phyloP scores from a whole-genome alignment of 2,797 vertebrate genomes.

The Alosa sapidissima region DNA sequence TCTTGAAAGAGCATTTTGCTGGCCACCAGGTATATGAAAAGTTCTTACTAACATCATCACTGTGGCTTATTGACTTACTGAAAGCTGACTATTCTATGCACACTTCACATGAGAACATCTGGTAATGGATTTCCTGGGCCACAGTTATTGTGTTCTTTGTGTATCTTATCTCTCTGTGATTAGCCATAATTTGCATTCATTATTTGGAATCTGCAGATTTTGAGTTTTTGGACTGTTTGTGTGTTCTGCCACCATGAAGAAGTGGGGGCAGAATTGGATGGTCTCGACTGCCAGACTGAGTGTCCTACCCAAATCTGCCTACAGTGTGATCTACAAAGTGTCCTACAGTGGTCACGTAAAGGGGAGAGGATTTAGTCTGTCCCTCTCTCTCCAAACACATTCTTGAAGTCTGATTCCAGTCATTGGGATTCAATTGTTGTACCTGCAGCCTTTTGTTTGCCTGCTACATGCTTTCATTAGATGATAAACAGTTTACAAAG shows the following conservation, averaged over 20 bases:
- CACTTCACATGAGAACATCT: neutral
- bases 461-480: neutral
- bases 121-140: slow-evolving; percentile 6
- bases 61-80: neutral
- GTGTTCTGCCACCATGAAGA: neutral
- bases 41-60: neutral
- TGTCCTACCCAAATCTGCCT: neutral
- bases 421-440: neutral
- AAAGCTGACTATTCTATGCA: slow-evolving; percentile 8
- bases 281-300: neutral
- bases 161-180: neutral
- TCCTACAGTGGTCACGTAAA: neutral
- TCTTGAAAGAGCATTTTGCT: neutral
- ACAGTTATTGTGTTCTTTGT: neutral
- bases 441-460: neutral
- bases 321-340: neutral
- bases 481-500: neutral
- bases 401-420: neutral
- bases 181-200: neutral
- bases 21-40: slow-evolving; percentile 21
- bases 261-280: neutral
- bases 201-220: neutral
- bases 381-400: neutral
- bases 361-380: neutral
- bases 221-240: neutral